Conservation (phyloP, 1,140 invertebrate species). For the Habropoda laboriosa region DNA sequence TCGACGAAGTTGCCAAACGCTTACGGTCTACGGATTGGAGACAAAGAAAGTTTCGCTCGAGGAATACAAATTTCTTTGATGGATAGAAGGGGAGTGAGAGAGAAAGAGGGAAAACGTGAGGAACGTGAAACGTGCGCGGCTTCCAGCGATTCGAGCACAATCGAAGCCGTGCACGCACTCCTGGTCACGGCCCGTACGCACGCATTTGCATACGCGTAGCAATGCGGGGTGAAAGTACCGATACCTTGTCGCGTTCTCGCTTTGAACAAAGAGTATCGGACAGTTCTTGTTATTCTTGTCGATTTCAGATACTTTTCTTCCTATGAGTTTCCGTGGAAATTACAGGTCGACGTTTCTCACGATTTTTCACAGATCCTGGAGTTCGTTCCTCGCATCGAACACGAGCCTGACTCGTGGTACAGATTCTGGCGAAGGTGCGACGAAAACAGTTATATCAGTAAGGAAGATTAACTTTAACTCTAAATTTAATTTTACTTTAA, state of each 20-base stretch:
- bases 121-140: slow-evolving; percentile 34
- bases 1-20: slow-evolving; percentile 24
- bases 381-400: too few relatives aligned
- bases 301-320: too few relatives aligned
- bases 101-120: slow-evolving; percentile 4
- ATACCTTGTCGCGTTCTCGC: slow-evolving; percentile 17
- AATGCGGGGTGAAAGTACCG: slow-evolving; percentile 53
- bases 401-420: too few relatives aligned
- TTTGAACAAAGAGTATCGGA: slow-evolving; percentile 9
- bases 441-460: too few relatives aligned
- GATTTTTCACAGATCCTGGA: background rate
- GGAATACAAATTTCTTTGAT: slow-evolving; percentile 40
- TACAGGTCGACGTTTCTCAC: too few relatives aligned
- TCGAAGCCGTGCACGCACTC: slow-evolving; percentile 36
- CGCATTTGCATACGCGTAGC: slow-evolving; percentile 48
- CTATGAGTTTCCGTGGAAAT: too few relatives aligned
- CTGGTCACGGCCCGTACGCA: slow-evolving; percentile 33
- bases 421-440: too few relatives aligned
- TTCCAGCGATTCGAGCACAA: slow-evolving; percentile 16
- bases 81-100: background rate
- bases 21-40: background rate
- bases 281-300: background rate
- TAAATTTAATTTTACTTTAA: too few relatives aligned
- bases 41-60: slow-evolving; percentile 7
- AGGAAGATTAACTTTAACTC: too few relatives aligned